Conservation (phyloP, 1,140 invertebrate species). For the Macrobrachium rosenbergii region DNA sequence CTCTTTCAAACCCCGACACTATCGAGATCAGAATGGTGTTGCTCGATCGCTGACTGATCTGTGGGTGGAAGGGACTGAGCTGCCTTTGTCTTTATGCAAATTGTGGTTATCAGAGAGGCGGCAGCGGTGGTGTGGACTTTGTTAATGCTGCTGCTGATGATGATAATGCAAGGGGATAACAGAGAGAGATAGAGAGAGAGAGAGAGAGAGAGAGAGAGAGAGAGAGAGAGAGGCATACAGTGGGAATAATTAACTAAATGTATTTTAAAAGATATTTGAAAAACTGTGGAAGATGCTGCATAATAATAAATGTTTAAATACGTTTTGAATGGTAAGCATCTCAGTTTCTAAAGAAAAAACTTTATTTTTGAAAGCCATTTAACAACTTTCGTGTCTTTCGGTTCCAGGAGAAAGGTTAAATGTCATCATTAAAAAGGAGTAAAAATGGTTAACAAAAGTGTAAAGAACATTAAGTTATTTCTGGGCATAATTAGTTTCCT, state of each 20-base stretch:
- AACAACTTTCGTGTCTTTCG: too few species aligned
- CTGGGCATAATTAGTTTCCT: too few species aligned
- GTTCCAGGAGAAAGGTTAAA: too few species aligned
- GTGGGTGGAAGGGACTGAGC: background rate
- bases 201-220: constrained; percentile 3
- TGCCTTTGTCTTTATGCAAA: constrained; percentile 49
- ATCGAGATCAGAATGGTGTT: background rate
- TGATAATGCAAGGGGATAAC: background rate
- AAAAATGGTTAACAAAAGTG: too few species aligned
- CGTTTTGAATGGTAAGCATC: too few species aligned
- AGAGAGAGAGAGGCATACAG: background rate
- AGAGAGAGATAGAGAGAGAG: constrained; percentile 1
- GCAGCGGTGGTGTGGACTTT: constrained; percentile 30
- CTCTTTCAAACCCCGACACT: background rate
- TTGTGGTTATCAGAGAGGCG: constrained; percentile 39
- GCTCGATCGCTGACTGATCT: constrained; percentile 30
- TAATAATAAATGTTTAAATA: too few species aligned
- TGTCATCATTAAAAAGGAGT: too few species aligned
- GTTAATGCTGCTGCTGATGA: constrained; percentile 17
- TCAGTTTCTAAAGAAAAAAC: too few species aligned
- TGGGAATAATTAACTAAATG: background rate
- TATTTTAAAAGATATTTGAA: too few species aligned
- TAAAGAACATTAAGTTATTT: too few species aligned
- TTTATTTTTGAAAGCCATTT: too few species aligned
- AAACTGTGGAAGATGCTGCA: too few species aligned